These are phyloP conservation scores for Eurystomus gularis DNA, from an alignment of 2,113 vertebrate genomes.

Conservation along the genomic window DNA sequence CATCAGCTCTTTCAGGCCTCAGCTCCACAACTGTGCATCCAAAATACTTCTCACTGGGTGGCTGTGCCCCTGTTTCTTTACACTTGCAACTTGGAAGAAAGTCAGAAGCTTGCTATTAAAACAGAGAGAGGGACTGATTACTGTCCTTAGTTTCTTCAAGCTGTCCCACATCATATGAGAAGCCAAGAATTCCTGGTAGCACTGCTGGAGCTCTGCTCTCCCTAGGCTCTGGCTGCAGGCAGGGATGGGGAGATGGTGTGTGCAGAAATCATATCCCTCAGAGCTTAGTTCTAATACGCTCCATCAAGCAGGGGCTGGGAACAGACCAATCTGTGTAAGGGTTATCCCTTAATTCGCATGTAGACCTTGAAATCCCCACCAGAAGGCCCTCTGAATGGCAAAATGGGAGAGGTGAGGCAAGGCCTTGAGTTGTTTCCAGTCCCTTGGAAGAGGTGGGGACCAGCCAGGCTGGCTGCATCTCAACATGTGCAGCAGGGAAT, in stretches of 20 bases:
- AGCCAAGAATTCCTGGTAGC: background rate
- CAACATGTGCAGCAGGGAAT: background rate
- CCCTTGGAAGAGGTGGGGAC: background rate
- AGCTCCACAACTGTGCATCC: background rate
- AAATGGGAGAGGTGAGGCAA: background rate
- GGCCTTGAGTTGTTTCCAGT: background rate
- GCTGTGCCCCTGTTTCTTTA: background rate
- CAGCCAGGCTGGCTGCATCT: background rate
- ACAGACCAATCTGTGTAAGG: background rate
- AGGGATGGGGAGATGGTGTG: background rate
- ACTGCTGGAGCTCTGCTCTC: background rate
- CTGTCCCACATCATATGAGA: background rate
- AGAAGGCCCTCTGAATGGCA: background rate
- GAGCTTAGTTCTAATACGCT: background rate
- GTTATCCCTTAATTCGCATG: background rate
- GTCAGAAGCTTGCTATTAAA: background rate
- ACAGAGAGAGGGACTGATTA: accelerated
- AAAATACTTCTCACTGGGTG: background rate
- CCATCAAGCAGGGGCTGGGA: background rate
- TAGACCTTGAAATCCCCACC: background rate
- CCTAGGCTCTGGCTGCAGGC: background rate
- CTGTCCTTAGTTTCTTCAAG: background rate
- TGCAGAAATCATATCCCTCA: background rate
- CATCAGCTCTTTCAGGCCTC: background rate
- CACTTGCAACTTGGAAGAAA: background rate